Evolutionary conservation across 2,113 vertebrate genomes (phyloP).

Genomic region (Paracanthobrama guichenoti): DNA sequence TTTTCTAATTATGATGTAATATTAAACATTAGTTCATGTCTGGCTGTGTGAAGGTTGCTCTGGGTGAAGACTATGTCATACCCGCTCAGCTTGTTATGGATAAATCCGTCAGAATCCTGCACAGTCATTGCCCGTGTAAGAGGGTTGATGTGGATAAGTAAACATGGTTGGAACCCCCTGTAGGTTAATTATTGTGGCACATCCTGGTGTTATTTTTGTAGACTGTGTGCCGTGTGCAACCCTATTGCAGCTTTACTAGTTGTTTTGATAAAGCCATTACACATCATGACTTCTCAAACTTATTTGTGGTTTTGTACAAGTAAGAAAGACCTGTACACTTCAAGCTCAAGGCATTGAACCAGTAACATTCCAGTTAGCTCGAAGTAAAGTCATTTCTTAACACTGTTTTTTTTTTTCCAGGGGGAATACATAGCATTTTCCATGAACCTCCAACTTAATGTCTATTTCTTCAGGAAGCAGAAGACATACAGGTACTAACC

Average conservation of each 20-base stretch:
- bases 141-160: constrained; percentile 14
- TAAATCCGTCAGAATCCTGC: not conserved
- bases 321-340: not conserved
- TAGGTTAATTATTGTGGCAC: constrained; percentile 32
- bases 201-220: constrained; percentile 15
- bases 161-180: not conserved
- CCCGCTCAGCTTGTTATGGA: not conserved
- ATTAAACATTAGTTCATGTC: constrained; percentile 2
- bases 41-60: constrained; percentile 4
- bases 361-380: not conserved
- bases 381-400: not conserved
- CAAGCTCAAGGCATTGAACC: not conserved
- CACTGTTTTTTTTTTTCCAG: constrained; percentile 66
- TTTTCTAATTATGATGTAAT: not conserved
- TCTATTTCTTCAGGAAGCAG: constrained; percentile 88
- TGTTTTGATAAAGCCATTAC: constrained; percentile 25
- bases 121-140: not conserved
- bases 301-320: not conserved
- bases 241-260: not conserved
- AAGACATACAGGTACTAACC: constrained; percentile 78
- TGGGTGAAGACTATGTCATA: not conserved
- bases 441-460: constrained; percentile 73
- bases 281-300: constrained; percentile 19
- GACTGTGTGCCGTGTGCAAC: not conserved
- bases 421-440: constrained; percentile 85